phyloP scores from a whole-genome alignment of 1,140 invertebrate species.

The Hyles vespertilio region DNA sequence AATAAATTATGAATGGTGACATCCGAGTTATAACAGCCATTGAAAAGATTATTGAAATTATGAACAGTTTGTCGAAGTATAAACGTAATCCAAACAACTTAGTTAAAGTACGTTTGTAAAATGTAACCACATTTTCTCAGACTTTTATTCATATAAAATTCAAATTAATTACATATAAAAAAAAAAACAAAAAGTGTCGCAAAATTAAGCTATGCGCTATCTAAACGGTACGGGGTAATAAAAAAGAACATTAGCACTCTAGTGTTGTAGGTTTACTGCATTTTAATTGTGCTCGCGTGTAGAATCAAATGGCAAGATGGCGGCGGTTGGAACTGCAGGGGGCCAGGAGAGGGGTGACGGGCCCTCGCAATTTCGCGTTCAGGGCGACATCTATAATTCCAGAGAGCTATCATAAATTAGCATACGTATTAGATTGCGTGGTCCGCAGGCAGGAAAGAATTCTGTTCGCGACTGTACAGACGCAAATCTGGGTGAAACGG shows the following conservation, averaged over 20 bases:
- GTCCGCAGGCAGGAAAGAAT: conserved; percentile 38
- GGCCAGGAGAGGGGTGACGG: conserved; percentile 28
- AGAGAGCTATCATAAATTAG: conserved; percentile 64
- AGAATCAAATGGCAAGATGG: conserved; percentile 62
- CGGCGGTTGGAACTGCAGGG: conserved; percentile 24
- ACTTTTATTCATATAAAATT: too few relatives aligned
- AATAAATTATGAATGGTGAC: too few relatives aligned
- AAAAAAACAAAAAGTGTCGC: too few relatives aligned
- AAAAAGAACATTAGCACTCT: conserved; percentile 27
- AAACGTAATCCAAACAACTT: too few relatives aligned
- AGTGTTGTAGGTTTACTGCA: conserved; percentile 30
- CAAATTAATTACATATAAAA: too few relatives aligned
- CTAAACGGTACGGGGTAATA: too few relatives aligned
- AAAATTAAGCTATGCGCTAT: too few relatives aligned
- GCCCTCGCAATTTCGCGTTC: conserved; percentile 55
- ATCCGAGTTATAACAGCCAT: too few relatives aligned
- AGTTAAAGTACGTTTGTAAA: background rate
- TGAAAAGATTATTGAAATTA: too few relatives aligned
- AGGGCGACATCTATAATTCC: conserved; percentile 67
- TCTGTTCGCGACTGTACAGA: conserved; percentile 43
- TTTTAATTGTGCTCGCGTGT: conserved; percentile 36
- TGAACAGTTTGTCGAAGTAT: too few relatives aligned
- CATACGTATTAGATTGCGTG: conserved; percentile 65
- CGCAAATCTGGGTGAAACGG: conserved; percentile 24
- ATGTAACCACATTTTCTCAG: background rate